Conservation (phyloP, 2,113 vertebrate genomes). For the Puma concolor region DNA sequence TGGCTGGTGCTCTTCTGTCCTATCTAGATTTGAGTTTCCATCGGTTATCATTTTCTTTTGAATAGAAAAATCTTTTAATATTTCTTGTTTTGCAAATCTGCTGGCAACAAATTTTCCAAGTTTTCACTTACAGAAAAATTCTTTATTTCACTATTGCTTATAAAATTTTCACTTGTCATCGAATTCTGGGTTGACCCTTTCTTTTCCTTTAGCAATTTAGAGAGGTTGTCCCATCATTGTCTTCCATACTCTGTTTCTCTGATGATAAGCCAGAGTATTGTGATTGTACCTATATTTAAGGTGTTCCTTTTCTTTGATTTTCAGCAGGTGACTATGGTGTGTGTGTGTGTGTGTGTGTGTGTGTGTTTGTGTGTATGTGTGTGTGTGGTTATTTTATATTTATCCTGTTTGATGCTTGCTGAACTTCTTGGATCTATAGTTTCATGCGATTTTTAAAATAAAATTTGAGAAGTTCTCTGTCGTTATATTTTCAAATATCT, state of each 20-base stretch:
- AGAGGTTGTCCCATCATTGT: not conserved
- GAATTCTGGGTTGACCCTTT: not conserved
- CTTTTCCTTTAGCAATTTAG: not conserved
- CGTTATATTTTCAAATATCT: not conserved
- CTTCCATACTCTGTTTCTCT: not conserved
- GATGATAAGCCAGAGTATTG: not conserved
- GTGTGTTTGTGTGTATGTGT: too few relatives aligned
- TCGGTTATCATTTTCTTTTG: slow-evolving; percentile 44
- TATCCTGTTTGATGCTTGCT: not conserved
- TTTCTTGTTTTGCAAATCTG: not conserved
- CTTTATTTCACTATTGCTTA: not conserved
- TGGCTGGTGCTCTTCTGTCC: not conserved
- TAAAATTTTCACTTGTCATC: not conserved
- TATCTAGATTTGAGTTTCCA: not conserved
- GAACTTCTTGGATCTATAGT: not conserved
- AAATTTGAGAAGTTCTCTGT: not conserved
- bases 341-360: too few relatives aligned
- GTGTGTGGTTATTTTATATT: not conserved
- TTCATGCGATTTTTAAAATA: not conserved
- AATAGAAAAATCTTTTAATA: slow-evolving; percentile 31
- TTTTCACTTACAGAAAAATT: not conserved
- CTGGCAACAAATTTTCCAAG: not conserved
- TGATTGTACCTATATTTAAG: not conserved
- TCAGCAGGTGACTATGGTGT: not conserved
- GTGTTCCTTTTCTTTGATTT: not conserved